Conservation (phyloP, 2,797 vertebrate genomes). For the Gymnothorax reevesii region DNA sequence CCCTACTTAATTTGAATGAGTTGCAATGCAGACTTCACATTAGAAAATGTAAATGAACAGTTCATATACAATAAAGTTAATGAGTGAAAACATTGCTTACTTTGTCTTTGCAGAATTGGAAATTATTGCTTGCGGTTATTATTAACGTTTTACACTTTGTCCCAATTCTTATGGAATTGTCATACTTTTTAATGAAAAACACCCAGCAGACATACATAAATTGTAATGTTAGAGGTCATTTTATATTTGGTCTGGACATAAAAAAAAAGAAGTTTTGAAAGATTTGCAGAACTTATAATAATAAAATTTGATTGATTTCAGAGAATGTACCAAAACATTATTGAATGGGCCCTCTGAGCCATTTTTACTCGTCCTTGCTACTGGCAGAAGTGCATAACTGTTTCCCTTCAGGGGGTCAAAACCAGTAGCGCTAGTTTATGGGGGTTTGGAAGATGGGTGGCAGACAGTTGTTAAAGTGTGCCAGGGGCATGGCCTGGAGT, state of each 20-base stretch:
- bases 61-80: no score
- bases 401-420: constrained; percentile 8
- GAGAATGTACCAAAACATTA: neutral
- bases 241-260: neutral
- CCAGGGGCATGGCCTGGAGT: neutral
- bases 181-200: neutral
- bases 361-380: neutral
- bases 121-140: no score
- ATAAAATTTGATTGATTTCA: neutral
- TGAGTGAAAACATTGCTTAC: no score
- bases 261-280: neutral
- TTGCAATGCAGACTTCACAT: no score
- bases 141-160: no score
- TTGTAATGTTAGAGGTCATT: neutral
- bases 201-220: neutral
- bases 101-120: no score
- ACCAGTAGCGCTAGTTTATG: constrained; percentile 9
- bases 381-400: constrained; percentile 16
- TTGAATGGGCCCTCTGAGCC: neutral
- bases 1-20: no score
- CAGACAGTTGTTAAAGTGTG: neutral
- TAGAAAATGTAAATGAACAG: no score
- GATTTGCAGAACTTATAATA: neutral
- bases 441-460: neutral
- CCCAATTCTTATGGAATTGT: neutral